Percentiles rank a stretch among this genome's conserved stretches.
These are phyloP conservation scores for Dromaius novaehollandiae DNA, from an alignment of 2,113 vertebrate species.

Conservation along the genomic window DNA sequence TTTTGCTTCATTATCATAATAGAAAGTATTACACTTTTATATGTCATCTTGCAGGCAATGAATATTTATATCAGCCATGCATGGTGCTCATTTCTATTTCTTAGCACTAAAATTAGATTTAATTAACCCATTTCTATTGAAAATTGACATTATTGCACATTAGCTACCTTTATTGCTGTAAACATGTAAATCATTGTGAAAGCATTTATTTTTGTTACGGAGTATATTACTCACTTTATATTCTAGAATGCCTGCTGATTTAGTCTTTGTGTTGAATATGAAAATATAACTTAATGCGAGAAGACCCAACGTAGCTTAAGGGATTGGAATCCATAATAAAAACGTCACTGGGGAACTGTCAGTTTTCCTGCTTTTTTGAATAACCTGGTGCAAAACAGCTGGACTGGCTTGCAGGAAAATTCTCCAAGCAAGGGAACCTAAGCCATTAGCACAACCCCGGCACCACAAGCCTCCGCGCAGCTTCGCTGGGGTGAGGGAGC, in stretches of 20 bases:
- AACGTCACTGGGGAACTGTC: background rate
- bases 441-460: accelerated
- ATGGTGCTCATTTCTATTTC: conserved; percentile 33
- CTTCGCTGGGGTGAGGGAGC: accelerated
- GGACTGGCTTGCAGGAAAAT: background rate
- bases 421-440: background rate
- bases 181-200: conserved; percentile 45
- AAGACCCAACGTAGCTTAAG: background rate
- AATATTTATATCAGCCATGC: conserved; percentile 49
- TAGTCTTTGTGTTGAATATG: background rate
- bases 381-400: accelerated
- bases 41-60: conserved; percentile 25
- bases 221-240: background rate
- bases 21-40: background rate
- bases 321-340: background rate
- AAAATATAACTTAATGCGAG: background rate
- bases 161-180: conserved; percentile 14
- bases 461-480: accelerated
- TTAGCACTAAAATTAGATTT: conserved; percentile 32
- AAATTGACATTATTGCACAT: conserved; percentile 43
- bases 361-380: background rate
- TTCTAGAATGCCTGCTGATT: conserved; percentile 23
- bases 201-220: conserved; percentile 3
- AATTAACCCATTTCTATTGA: conserved; percentile 62
- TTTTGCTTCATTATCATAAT: conserved; percentile 16